Percentiles rank a stretch among this genome's conserved stretches.
Evolutionary conservation across 2,797 vertebrate species (phyloP).

Genomic region (Micropoecilia bifurca): DNA sequence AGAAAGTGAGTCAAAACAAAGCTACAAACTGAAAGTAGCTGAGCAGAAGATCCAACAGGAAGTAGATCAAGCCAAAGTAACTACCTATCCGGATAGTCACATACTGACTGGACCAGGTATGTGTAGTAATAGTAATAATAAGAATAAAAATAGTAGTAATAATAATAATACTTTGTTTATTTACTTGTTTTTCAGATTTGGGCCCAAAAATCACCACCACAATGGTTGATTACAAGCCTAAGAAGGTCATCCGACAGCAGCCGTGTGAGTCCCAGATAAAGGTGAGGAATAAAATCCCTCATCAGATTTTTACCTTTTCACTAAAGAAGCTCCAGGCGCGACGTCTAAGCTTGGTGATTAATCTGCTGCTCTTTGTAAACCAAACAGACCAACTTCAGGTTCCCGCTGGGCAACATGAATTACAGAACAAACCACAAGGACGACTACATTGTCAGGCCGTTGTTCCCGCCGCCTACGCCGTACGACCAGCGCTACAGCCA

Average conservation of each 20-base stretch:
- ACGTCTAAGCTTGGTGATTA: neutral
- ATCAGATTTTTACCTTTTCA: neutral
- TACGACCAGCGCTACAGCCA: neutral
- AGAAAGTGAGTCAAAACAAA: conserved; percentile 6
- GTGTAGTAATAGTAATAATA: neutral
- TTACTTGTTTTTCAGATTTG: conserved; percentile 26
- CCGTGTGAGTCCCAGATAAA: neutral
- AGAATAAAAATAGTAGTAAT: neutral
- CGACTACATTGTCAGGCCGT: conserved; percentile 25
- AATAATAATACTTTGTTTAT: neutral
- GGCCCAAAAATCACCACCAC: conserved; percentile 32
- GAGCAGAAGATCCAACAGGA: conserved; percentile 43
- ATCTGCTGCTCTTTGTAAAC: conserved; percentile 12
- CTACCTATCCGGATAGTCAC: conserved; percentile 15
- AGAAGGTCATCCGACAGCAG: conserved; percentile 17
- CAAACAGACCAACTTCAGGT: conserved; percentile 34
- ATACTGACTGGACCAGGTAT: conserved; percentile 57
- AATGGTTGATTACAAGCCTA: conserved; percentile 44
- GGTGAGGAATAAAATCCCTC: conserved; percentile 23
- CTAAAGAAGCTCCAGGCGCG: neutral
- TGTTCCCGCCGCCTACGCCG: neutral
- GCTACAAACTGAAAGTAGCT: conserved; percentile 51
- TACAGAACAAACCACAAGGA: conserved; percentile 38
- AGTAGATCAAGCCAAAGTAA: neutral
- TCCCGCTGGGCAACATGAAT: conserved; percentile 17